Base-by-base conservation (phyloP, 2,888 invertebrate species). In the Chrysolina americana region DNA sequence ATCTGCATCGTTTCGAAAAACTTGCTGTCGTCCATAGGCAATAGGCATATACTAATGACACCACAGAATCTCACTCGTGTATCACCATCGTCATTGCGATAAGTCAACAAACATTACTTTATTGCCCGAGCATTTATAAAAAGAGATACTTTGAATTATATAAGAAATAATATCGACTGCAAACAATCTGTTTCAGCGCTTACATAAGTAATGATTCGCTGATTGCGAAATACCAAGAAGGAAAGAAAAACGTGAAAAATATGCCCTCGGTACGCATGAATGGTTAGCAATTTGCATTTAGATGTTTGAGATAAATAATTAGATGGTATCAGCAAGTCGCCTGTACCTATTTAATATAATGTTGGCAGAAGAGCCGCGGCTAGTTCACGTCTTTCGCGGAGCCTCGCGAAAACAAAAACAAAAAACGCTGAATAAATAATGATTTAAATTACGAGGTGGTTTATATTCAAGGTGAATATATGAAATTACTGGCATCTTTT, bases 241-340 rank as follows among this genome's bases (percentile, higher is more conserved):
- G 41, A 56, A 62, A 65, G 59, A 71, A 71, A 65, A 71, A 68
- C 63, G 28, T 64, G 68, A 68, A 70, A 72, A 68, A 50, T 50
- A 63, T 23, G 11, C 56, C 41, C 65, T 65, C 70, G 66, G 70
- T 70, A 66, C 70, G 74, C 65, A 50, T 53, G 70, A 74, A 66
- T 66, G 70, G 62, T 44, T 66, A 44, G 70, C 74, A 74, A 74
- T 74, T 74, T 74, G 70, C 74, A 76, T 76, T 71, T 73, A 73
- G 76, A 76, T 76, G 68, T 70, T 73, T 62, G 56, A 63, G 73
- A 73, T 76, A 76, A 70, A 73, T 71, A 75, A 75, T 73, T 68
- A 76, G 76, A 76, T 73, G 70, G 63, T 71, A 73, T 71, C 76
- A 71, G 68, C 23, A 28, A 73, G 73, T 73, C 76, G 73, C 69